Base-by-base conservation (phyloP, 2,113 vertebrate genomes). In the Dipodomys ordii region DNA sequence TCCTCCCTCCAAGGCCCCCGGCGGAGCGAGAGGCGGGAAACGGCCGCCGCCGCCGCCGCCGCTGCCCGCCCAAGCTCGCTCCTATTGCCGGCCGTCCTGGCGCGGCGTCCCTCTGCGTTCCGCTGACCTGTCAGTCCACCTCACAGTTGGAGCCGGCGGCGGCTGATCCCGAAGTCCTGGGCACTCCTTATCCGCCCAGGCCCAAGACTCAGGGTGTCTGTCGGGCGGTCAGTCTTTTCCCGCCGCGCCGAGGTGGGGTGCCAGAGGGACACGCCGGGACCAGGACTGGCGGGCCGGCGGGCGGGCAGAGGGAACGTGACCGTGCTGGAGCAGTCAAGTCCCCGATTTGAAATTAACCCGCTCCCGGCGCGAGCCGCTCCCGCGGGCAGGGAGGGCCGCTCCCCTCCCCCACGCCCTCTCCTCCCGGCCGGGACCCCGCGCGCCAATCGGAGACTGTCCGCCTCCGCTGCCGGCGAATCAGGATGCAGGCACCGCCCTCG, bases 331-430 rank as follows among this genome's bases (percentile, higher is more conserved):
- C 90, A 97, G 95, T 87, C 92, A 77, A 94, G 92, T 87, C 95
- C 94, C 96, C 67, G 96, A 96, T 97, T 97, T 97, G 96, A 97
- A 97, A 97, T 97, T 97, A 97, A 97, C 96, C 97, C 96, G 97
- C 97, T 97, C 95, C 96, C 83, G 72, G 97, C 97, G 95, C 97
- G 97, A 97, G 97, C 87, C 0, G 93, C 83, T 94, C 92, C 95
- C 96, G 96, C 80, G 96, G 96, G 87, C 92, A 57, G 95, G 96
- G 92, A 95, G 83, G 93, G 86, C 85, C 87, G 64, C 92, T 92
- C 95, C 96, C 96, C 95, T 95, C 96, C 96, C 97, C 94, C 94
- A 79, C 95, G 83, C 88, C 94, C 95, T 72, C 92, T 65, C 35
- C 39, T 93, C 92, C 88, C 83, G 92, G 88, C 94, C 90, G 20